Evolutionary conservation across 2,797 vertebrate genomes (phyloP).

Genomic region (Crotalus adamanteus): DNA sequence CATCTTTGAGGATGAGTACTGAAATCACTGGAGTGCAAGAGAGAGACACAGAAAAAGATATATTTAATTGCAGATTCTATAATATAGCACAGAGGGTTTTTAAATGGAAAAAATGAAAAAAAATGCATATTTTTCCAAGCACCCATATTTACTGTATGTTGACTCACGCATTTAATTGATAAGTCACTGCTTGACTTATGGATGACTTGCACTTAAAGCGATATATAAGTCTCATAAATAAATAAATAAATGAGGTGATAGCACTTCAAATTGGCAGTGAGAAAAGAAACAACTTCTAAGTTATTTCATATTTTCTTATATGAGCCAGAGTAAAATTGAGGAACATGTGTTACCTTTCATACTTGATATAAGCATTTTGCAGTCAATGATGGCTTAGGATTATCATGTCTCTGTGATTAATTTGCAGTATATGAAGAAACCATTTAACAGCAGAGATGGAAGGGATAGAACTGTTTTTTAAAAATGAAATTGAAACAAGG

Average conservation of each 20-base stretch:
- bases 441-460: neutral
- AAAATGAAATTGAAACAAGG: neutral
- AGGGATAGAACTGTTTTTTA: neutral
- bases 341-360: neutral
- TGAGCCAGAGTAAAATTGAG: neutral
- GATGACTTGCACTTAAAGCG: too few species aligned
- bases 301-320: neutral
- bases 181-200: neutral
- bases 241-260: too few species aligned
- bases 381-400: neutral
- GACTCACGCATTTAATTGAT: neutral
- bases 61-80: neutral
- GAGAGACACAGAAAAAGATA: neutral
- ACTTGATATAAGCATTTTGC: neutral
- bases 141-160: neutral
- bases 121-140: neutral
- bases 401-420: neutral
- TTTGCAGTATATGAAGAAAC: neutral
- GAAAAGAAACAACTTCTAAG: neutral
- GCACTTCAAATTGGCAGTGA: neutral
- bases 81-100: neutral
- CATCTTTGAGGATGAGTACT: neutral
- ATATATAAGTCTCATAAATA: too few species aligned
- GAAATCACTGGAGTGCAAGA: neutral
- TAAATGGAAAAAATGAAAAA: neutral